Conservation (phyloP, 2,113 vertebrate species). For the Lepisosteus oculatus region DNA sequence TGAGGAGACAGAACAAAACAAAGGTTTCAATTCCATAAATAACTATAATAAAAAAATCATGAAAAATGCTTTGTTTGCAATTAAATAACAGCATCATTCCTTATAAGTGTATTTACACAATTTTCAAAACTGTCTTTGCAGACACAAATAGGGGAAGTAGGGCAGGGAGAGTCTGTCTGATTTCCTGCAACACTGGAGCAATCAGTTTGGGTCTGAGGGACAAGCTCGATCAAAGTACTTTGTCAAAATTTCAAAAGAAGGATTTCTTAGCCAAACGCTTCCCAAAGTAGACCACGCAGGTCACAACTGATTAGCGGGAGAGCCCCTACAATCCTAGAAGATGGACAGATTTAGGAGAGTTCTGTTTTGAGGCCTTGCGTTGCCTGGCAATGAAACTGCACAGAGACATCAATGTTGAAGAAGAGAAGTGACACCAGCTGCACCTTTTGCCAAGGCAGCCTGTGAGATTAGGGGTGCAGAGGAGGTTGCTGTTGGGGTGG, state of each 20-base stretch:
- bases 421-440: constrained; percentile 40
- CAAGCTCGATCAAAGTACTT: constrained; percentile 47
- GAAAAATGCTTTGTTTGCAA: constrained; percentile 33
- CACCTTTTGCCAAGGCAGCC: constrained; percentile 39
- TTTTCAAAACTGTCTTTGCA: background rate
- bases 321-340: background rate
- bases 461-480: constrained; percentile 14
- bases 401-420: constrained; percentile 21
- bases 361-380: background rate
- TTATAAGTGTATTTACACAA: constrained; percentile 58
- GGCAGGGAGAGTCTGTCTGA: background rate
- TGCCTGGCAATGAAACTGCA: constrained; percentile 17
- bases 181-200: background rate
- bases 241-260: constrained; percentile 21
- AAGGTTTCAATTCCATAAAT: constrained; percentile 25
- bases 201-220: background rate
- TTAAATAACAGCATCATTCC: constrained; percentile 62
- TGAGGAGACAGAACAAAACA: constrained; percentile 29
- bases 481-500: background rate
- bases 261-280: background rate
- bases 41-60: constrained; percentile 34
- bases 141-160: constrained; percentile 7
- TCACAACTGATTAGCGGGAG: background rate
- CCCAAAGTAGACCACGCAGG: background rate
- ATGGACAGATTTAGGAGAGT: background rate